Evolutionary conservation across 2,888 invertebrate genomes (phyloP), one percentile per base, ranked within the genome.

Genomic region (Hermaeophaga mercurialis): DNA sequence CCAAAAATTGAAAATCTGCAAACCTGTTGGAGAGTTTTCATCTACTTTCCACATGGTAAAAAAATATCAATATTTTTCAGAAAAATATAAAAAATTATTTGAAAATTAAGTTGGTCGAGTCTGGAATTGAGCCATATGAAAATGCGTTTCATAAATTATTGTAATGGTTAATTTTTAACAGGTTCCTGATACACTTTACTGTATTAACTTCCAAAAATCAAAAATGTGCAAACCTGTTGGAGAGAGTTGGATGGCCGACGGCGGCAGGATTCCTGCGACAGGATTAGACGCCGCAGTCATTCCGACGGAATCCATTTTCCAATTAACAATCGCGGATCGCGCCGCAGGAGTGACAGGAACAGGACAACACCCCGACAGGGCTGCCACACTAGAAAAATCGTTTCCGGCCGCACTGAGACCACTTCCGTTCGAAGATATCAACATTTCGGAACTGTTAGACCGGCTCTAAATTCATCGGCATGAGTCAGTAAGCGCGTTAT

Each of bases 261-360:
- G 78, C 67, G 72, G 78, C 70, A 75, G 69, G 64, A 70, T 80
- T 71, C 70, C 81, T 66, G 74, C 80, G 59, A 80, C 82, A 44
- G 80, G 79, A 73, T 79, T 83, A 66, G 80, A 82, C 9, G 39
- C 34, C 65, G 79, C 82, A 74, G 80, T 57, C 78, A 78, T 17
- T 75, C 81, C 73, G 60, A 73, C 52, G 82, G 84, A 74, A 82
- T 86, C 85, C 85, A 85, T 81, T 80, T 85, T 85, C 85, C 85
- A 79, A 64, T 78, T 76, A 67, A 77, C 73, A 62, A 77, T 74
- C 53, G 75, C 73, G 43, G 74, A 66, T 34, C 74, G 64, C 56
- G 71, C 66, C 56, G 70, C 81, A 78, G 81, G 84, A 78, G 81
- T 82, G 78, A 78, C 83, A 78, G 73, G 80, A 78, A 76, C 82